phyloP scores from a whole-genome alignment of 2,888 invertebrate genomes.

The Plemyria rubiginata region DNA sequence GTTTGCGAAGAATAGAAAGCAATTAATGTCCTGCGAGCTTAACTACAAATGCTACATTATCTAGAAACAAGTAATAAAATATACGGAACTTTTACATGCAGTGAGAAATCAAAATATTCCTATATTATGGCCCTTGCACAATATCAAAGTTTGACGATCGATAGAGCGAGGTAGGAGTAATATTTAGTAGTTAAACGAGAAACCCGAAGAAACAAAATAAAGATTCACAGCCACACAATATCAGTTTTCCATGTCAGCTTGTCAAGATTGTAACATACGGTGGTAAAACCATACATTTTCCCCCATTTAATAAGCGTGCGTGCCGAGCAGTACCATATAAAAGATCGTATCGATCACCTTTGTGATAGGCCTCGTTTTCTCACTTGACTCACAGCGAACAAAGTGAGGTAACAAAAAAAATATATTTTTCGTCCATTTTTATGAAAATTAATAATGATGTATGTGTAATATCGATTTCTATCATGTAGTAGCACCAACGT shows the following conservation, averaged over 20 bases:
- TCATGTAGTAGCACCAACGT: neutral
- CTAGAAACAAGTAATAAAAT: conserved; percentile 1
- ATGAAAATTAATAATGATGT: neutral
- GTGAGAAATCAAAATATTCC: conserved; percentile 5
- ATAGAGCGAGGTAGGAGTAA: too few relatives aligned
- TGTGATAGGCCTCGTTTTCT: conserved; percentile 36
- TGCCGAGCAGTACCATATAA: conserved; percentile 33
- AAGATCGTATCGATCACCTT: conserved; percentile 39
- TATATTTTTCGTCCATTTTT: neutral
- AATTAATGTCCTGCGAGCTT: conserved; percentile 20
- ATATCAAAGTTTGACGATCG: too few relatives aligned
- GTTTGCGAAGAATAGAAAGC: conserved; percentile 20
- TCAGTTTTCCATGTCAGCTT: conserved; percentile 19
- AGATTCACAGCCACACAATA: conserved; percentile 12
- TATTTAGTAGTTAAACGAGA: neutral
- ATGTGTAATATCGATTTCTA: neutral
- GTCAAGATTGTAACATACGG: conserved; percentile 24
- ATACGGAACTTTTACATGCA: conserved; percentile 1
- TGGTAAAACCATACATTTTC: conserved; percentile 27
- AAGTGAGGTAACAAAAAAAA: conserved; percentile 5
- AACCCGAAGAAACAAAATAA: neutral
- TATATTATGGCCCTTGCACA: neutral
- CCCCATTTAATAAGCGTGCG: conserved; percentile 39
- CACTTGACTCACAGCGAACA: conserved; percentile 21
- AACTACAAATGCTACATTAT: conserved; percentile 9